These are phyloP conservation scores for Tenthredo scrophulariae DNA, from an alignment of 2,888 invertebrate species.

Conservation along the genomic window DNA sequence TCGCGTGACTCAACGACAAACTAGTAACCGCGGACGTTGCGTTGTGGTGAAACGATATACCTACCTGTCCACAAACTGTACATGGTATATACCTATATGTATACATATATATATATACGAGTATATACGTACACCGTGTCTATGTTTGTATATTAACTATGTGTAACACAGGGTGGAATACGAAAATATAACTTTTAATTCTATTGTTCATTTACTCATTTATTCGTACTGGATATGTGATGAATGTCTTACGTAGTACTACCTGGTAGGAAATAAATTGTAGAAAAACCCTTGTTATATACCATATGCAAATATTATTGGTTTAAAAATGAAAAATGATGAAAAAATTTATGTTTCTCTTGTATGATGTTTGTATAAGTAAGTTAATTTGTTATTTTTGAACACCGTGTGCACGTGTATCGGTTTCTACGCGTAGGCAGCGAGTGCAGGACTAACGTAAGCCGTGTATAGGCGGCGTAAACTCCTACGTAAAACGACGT, in stretches of 20 bases:
- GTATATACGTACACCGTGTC: not conserved
- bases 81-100: not conserved
- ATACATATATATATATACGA: too few relatives aligned
- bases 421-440: not conserved
- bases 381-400: not conserved
- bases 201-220: too few relatives aligned
- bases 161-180: not conserved
- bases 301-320: too few relatives aligned
- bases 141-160: not conserved
- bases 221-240: too few relatives aligned
- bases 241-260: too few relatives aligned
- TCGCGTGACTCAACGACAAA: slow-evolving; percentile 59
- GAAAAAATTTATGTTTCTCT: too few relatives aligned
- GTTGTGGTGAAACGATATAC: slow-evolving; percentile 41
- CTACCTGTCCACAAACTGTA: slow-evolving; percentile 6
- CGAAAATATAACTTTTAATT: too few relatives aligned
- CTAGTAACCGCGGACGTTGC: slow-evolving; percentile 32
- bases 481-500: slow-evolving; percentile 20
- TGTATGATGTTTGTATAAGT: not conserved
- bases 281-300: too few relatives aligned
- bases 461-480: not conserved
- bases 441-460: slow-evolving; percentile 1
- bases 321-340: too few relatives aligned
- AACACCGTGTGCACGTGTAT: not conserved
- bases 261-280: too few relatives aligned